Percentiles rank a stretch among this genome's conserved stretches.
Conservation (phyloP, 2,888 invertebrate species). For the Bruchidius siliquastri region DNA sequence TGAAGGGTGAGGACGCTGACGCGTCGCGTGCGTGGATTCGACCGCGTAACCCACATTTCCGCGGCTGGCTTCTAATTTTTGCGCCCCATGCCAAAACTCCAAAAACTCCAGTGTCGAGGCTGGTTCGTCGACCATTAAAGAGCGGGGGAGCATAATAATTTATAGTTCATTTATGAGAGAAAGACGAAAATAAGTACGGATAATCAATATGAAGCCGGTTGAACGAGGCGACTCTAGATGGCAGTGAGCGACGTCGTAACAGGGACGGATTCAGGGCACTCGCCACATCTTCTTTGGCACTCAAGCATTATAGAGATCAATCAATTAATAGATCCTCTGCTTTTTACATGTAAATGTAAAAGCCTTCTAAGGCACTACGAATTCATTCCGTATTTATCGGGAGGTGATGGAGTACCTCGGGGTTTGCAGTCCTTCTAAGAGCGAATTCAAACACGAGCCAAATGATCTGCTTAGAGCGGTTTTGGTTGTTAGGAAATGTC, state of each 20-base stretch:
- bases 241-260: background rate
- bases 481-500: no score
- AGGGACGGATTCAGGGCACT: background rate
- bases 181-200: background rate
- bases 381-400: no score
- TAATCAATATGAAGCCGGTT: background rate
- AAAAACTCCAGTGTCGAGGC: background rate
- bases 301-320: no score
- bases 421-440: no score
- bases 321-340: no score
- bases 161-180: background rate
- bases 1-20: background rate
- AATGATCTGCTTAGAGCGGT: no score
- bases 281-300: no score
- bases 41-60: background rate
- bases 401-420: no score
- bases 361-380: no score
- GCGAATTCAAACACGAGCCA: no score
- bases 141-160: background rate
- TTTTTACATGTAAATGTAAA: no score
- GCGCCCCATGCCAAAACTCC: background rate
- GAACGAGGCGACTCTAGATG: background rate
- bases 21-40: background rate
- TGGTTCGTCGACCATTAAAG: background rate
- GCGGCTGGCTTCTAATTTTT: background rate